Percentiles rank a stretch among this genome's conserved stretches.
Conservation (phyloP, 2,113 vertebrate species). For the Mirounga angustirostris region DNA sequence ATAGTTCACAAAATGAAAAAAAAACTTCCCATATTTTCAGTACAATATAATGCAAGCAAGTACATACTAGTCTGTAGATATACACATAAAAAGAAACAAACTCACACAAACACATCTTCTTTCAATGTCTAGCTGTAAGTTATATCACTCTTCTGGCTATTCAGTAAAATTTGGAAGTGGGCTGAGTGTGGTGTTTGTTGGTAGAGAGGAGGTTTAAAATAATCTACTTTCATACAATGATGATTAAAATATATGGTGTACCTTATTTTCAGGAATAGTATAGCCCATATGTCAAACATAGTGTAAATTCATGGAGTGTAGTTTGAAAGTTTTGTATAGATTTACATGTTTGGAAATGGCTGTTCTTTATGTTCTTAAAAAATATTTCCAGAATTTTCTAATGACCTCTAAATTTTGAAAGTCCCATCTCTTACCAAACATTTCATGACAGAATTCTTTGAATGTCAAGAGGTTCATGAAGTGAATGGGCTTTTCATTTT, state of each 20-base stretch:
- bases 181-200: not conserved
- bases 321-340: not conserved
- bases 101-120: not conserved
- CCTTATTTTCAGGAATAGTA: not conserved
- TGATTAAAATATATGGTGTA: not conserved
- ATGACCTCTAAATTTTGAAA: not conserved
- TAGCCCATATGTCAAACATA: not conserved
- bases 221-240: not conserved
- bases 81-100: not conserved
- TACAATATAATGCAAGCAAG: not conserved
- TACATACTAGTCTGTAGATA: not conserved
- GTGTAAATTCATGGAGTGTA: not conserved
- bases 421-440: not conserved
- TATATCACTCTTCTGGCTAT: not conserved
- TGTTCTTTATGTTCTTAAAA: conserved; percentile 17
- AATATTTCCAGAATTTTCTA: not conserved
- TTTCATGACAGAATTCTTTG: not conserved
- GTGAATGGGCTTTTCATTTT: not conserved
- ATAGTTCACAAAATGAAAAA: not conserved
- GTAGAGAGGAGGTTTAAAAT: not conserved
- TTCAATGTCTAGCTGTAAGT: not conserved
- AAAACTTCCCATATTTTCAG: not conserved
- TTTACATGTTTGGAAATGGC: not conserved
- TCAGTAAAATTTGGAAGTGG: not conserved
- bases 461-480: not conserved